phyloP scores from a whole-genome alignment of 2,113 vertebrate species.

The Myiozetetes cayanensis region DNA sequence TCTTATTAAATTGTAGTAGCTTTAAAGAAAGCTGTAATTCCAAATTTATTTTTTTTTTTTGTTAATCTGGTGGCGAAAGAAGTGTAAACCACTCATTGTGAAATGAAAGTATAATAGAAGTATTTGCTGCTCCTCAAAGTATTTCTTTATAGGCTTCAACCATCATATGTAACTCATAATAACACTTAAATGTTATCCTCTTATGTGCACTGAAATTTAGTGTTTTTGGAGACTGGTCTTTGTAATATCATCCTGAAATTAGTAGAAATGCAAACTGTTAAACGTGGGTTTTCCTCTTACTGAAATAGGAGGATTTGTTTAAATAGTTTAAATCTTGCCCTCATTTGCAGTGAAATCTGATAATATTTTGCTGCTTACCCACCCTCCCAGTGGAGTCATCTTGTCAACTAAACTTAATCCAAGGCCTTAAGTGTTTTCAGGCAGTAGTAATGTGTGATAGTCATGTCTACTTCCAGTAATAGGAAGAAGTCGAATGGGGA shows the following conservation, averaged over 20 bases:
- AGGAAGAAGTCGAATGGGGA: neutral
- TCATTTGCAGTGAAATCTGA: neutral
- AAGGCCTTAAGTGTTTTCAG: constrained; percentile 9
- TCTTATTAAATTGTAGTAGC: constrained; percentile 13
- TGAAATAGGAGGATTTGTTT: neutral
- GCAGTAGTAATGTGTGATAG: neutral
- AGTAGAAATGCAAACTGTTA: neutral
- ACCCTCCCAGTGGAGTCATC: neutral
- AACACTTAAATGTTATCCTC: neutral
- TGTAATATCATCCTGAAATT: neutral
- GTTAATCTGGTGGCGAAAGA: neutral
- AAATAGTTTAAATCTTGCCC: neutral
- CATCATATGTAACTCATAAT: neutral
- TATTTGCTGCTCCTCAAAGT: constrained; percentile 22
- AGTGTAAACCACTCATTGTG: constrained; percentile 24
- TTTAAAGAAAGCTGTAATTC: constrained; percentile 24
- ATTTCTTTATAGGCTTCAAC: constrained; percentile 16
- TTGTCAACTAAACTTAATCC: neutral
- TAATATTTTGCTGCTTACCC: neutral
- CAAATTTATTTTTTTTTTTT: constrained; percentile 10
- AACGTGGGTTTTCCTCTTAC: neutral
- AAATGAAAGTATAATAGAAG: constrained; percentile 8
- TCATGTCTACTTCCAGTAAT: neutral
- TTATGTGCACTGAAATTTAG: neutral
- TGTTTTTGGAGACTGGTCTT: neutral